Evolutionary conservation across 2,113 vertebrate species (phyloP).

Genomic region (Chionis minor): DNA sequence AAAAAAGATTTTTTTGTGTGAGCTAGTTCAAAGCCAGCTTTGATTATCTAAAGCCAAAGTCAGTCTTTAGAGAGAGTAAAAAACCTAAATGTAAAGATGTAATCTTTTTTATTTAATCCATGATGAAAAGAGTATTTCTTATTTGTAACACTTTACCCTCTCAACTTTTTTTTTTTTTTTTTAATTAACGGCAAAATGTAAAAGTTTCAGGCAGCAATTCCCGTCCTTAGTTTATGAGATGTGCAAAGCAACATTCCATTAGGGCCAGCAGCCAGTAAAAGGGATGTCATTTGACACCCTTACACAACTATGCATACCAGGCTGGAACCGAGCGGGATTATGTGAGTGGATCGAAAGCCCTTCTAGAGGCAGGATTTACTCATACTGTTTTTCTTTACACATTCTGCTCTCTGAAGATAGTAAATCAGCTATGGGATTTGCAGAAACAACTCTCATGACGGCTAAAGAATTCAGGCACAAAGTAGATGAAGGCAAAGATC

Average conservation of each 20-base stretch:
- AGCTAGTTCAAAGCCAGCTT: constrained; percentile 59
- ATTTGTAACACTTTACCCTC: not conserved
- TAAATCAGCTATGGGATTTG: constrained; percentile 22
- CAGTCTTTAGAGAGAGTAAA: constrained; percentile 23
- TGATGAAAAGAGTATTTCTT: constrained; percentile 53
- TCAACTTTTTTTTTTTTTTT: not conserved
- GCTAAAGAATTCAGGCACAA: not conserved
- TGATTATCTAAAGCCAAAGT: constrained; percentile 59
- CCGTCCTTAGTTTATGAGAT: constrained; percentile 30
- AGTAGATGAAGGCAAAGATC: not conserved
- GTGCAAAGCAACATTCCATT: constrained; percentile 54
- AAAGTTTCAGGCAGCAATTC: constrained; percentile 42
- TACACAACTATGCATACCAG: constrained; percentile 9
- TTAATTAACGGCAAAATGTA: constrained; percentile 16
- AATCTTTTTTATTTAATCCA: constrained; percentile 49
- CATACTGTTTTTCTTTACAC: constrained; percentile 29
- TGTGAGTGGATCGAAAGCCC: constrained; percentile 25
- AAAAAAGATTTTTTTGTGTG: not conserved
- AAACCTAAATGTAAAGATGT: constrained; percentile 40
- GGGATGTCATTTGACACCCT: constrained; percentile 57
- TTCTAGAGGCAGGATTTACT: constrained; percentile 37
- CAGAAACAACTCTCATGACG: not conserved
- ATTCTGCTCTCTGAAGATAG: constrained; percentile 25
- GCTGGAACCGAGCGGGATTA: constrained; percentile 26
- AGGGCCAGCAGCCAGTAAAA: constrained; percentile 44